Percentiles rank a stretch among this genome's conserved stretches.
Conservation (phyloP, 2,797 vertebrate species). For the Pangasius macronema region DNA sequence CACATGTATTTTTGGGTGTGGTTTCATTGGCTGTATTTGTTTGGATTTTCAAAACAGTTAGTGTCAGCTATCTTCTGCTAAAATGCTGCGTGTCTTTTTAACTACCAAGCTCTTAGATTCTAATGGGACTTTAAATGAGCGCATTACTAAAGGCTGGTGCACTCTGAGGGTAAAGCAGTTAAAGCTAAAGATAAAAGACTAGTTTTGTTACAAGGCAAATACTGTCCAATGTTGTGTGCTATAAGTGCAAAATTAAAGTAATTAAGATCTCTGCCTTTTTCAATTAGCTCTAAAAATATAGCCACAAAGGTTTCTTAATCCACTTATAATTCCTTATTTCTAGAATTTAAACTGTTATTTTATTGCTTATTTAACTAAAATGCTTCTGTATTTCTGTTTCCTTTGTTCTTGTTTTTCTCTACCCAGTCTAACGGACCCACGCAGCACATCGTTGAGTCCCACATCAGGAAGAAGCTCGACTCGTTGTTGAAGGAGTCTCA, state of each 20-base stretch:
- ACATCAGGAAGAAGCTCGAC: conserved; percentile 94
- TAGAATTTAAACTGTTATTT: background rate
- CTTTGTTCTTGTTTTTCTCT: background rate
- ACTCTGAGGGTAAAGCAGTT: background rate
- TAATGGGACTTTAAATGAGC: background rate
- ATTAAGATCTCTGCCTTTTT: background rate
- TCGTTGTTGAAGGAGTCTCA: conserved; percentile 93
- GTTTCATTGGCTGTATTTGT: background rate
- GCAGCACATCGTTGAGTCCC: conserved; percentile 91
- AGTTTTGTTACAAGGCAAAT: background rate
- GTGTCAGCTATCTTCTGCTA: background rate
- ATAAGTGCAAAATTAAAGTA: background rate
- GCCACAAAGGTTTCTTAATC: background rate
- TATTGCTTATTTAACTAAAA: background rate
- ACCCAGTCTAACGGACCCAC: conserved; percentile 84
- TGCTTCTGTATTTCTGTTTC: background rate
- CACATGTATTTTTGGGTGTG: background rate
- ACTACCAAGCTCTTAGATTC: background rate
- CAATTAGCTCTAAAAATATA: background rate
- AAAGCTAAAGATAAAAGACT: background rate
- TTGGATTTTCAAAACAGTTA: background rate
- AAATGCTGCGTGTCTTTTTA: background rate
- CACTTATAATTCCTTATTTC: background rate
- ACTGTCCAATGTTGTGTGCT: background rate
- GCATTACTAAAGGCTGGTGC: background rate